These are phyloP conservation scores for Caenorhabditis sp. DNA, from an alignment of 2,888 invertebrate genomes.

Conservation along the genomic window DNA sequence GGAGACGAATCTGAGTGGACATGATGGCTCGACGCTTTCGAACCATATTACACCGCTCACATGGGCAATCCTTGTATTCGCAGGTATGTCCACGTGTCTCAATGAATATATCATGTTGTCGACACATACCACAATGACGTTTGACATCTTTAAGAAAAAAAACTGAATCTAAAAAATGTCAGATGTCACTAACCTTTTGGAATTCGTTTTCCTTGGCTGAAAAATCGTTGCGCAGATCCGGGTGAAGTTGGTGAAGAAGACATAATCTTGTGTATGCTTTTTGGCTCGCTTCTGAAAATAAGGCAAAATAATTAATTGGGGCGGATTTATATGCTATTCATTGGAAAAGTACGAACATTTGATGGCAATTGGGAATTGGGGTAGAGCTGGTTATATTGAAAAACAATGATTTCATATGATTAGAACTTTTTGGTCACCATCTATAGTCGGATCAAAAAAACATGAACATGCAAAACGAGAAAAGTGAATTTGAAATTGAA, in stretches of 20 bases:
- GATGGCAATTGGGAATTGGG: no score
- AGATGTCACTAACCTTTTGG: conserved; percentile 44
- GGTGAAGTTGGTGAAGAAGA: background rate
- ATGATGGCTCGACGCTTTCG: conserved; percentile 65
- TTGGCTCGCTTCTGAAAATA: background rate
- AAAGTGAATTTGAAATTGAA: background rate
- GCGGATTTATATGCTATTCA: no score
- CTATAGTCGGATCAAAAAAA: no score
- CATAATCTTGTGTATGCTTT: background rate
- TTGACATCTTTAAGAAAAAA: conserved; percentile 54
- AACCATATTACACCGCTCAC: conserved; percentile 63
- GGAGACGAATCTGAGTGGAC: conserved; percentile 67
- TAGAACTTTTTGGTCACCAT: no score
- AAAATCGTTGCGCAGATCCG: conserved; percentile 33
- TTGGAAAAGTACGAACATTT: no score
- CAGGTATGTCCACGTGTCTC: conserved; percentile 67
- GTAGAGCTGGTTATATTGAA: no score
- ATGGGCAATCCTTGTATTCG: conserved; percentile 62
- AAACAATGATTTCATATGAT: no score
- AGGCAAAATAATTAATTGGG: background rate
- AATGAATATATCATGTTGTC: conserved; percentile 62
- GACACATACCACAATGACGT: conserved; percentile 68
- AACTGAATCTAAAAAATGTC: background rate
- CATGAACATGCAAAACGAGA: background rate
- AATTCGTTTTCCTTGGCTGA: conserved; percentile 56